Conservation (phyloP, 2,113 vertebrate genomes). For the Chamaetylas fuelleborni region DNA sequence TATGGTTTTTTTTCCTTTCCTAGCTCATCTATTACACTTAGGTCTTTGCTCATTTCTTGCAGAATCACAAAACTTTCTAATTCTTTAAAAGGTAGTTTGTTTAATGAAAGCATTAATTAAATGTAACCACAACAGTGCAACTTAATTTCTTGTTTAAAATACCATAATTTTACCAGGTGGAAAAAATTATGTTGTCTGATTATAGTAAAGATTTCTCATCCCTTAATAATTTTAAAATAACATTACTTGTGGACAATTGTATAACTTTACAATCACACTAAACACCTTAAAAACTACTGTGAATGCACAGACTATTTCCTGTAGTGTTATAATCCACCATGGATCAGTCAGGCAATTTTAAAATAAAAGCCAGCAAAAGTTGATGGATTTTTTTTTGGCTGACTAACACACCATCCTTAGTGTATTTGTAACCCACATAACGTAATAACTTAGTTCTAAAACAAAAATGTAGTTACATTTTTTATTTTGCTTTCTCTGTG, state of each 20-base stretch:
- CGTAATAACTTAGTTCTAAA: not conserved
- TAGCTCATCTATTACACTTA: not conserved
- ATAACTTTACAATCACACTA: not conserved
- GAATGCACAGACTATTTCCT: not conserved
- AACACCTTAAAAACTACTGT: not conserved
- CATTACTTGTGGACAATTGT: not conserved
- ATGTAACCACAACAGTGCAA: not conserved
- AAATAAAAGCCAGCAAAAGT: not conserved
- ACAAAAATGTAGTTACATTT: slow-evolving; percentile 68
- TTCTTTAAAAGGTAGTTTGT: not conserved
- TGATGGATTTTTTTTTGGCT: not conserved
- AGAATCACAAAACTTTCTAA: not conserved
- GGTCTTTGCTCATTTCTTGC: not conserved
- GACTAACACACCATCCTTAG: not conserved
- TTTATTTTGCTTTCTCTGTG: slow-evolving; percentile 79
- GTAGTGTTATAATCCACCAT: not conserved
- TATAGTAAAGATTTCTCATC: not conserved
- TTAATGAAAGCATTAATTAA: not conserved
- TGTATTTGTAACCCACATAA: not conserved
- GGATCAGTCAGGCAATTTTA: not conserved
- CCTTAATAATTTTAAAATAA: not conserved
- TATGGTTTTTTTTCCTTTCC: not conserved
- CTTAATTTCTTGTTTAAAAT: not conserved
- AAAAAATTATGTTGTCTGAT: not conserved
- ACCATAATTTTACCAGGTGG: not conserved